phyloP scores from a whole-genome alignment of 2,113 vertebrate species.

The Gymnorhina tibicen region DNA sequence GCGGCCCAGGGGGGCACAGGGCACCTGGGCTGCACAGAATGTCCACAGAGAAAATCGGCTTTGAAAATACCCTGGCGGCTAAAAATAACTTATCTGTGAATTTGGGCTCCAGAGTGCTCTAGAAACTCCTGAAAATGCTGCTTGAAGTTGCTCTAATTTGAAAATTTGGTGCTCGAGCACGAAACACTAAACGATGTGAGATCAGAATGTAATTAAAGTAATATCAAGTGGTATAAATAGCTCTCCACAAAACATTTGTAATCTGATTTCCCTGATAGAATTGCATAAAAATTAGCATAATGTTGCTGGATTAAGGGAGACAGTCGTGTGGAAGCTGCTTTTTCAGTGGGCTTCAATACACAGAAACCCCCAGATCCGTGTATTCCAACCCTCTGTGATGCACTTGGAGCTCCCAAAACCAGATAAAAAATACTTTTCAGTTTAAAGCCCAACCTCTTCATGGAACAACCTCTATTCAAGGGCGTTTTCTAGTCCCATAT shows the following conservation, averaged over 20 bases:
- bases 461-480: neutral
- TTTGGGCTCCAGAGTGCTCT: neutral
- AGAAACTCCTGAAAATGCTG: neutral
- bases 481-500: neutral
- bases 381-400: neutral
- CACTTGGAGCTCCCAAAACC: neutral
- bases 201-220: neutral
- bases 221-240: neutral
- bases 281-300: neutral
- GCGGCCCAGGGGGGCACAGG: neutral
- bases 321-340: neutral
- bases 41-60: neutral
- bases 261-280: neutral
- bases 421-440: neutral
- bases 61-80: neutral
- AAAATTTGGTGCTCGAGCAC: neutral
- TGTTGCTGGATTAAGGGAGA: neutral
- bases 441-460: neutral
- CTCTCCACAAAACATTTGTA: neutral
- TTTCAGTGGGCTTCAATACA: neutral
- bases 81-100: neutral
- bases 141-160: neutral
- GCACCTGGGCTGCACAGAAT: neutral
- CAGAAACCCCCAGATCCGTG: neutral
- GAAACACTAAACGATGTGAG: neutral